Evolutionary conservation across 2,113 vertebrate species (phyloP), one percentile per base, ranked within the genome.

Genomic region (Sylvicapra grimmia): DNA sequence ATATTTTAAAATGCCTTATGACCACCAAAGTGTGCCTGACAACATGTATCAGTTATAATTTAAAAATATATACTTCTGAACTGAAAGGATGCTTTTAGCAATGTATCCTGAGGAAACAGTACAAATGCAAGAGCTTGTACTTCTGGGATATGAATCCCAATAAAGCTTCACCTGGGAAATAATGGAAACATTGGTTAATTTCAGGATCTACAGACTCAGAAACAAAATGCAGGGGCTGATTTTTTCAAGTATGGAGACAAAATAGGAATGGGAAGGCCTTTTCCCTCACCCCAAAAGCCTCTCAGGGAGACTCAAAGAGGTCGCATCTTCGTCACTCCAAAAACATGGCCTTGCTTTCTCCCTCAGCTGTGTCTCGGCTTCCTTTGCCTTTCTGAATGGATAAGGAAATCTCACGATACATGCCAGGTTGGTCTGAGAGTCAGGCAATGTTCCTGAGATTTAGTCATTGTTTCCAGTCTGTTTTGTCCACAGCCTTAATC

Each of bases 151-250:
- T 40, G 14, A 21, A 86, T 72, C 14, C 25, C 44, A 49, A 16
- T 11, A n/a, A 53, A 5, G 2, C 44, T 27, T 47, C 0, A 44
- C 5, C 1, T 6, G 4, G 31, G 27, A 29, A 56, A 86, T 27
- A 13, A 9, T 44, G 44, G 47, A 75, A 56, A 31, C 59, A 36
- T 12, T 53, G 27, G 31, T 33, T 36, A 58, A 72, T 51, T 47
- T 80, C 58, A 89, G 33, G 3, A 36, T 16, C 29, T 25, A 83
- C 63, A 85, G 29, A 80, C 5, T 53, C 33, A 31, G 31, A 14
- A 44, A 56, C 13, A 53, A 59, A 83, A 47, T 29, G 47, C 29
- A 83, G 9, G 27, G 23, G 33, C 23, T 65, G 49, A 53, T 56
- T 86, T 93, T 61, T 91, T 4, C 44, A 54, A 82, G 10, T 79